Percentiles rank a stretch among this genome's conserved stretches.
phyloP scores from a whole-genome alignment of 2,797 vertebrate genomes.

The Odontamblyopus lacepedii region DNA sequence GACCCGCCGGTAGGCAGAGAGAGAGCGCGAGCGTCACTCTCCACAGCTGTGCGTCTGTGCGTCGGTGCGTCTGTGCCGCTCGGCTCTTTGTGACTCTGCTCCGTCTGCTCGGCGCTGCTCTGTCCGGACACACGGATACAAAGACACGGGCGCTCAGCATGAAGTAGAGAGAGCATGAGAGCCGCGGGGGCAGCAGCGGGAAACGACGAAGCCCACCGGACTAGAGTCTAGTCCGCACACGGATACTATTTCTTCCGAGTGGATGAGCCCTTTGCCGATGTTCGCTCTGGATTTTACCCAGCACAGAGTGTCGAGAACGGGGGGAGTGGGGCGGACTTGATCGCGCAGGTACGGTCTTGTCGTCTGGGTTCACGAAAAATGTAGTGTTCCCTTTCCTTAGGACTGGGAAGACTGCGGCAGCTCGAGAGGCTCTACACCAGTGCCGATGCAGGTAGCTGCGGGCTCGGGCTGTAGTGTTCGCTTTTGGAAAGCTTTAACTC shows the following conservation, averaged over 20 bases:
- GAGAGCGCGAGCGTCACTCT: conserved; percentile 5
- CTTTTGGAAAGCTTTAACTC: not conserved
- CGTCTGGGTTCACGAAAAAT: conserved; percentile 21
- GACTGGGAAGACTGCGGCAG: conserved; percentile 16
- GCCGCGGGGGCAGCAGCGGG: conserved; percentile 40
- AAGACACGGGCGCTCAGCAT: conserved; percentile 45
- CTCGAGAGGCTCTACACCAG: conserved; percentile 15
- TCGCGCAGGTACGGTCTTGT: conserved; percentile 59
- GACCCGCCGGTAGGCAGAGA: conserved; percentile 34
- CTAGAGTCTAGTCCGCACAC: conserved; percentile 38
- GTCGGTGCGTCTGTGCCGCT: too few species aligned
- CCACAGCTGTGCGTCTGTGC: not conserved
- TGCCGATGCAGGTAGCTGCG: conserved; percentile 27
- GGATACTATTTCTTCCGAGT: conserved; percentile 40
- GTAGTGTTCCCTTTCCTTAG: not conserved
- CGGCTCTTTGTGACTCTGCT: not conserved
- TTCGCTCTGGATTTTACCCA: conserved; percentile 62
- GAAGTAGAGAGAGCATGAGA: conserved; percentile 41
- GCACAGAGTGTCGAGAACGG: conserved; percentile 53
- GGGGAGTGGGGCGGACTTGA: conserved; percentile 54
- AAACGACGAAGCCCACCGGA: conserved; percentile 46
- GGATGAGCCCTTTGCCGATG: conserved; percentile 63
- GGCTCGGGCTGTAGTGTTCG: conserved; percentile 8
- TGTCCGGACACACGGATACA: conserved; percentile 38
- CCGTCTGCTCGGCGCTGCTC: not conserved